Evolutionary conservation across 1,140 invertebrate genomes (phyloP), one percentile per base, ranked within the genome.

Genomic region (Drosophila orena): DNA sequence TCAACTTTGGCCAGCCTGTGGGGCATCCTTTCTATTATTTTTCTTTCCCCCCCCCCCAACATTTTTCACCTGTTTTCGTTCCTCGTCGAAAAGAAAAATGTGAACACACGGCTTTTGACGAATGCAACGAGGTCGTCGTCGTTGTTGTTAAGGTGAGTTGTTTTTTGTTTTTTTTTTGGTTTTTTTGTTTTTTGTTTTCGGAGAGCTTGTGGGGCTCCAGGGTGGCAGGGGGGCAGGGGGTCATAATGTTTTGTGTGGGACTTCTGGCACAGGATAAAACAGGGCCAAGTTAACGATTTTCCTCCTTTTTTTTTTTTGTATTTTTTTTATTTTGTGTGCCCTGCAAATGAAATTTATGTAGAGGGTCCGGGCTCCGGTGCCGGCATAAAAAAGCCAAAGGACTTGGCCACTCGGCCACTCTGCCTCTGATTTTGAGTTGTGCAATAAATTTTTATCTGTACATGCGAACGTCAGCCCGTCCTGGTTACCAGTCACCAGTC

Each of bases 391-490:
- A 52, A 47, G 52, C 58, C 35, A 66, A 74, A 75, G 72, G 58
- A 75, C 38, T 54, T 47, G 15, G 24, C 14, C 15, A 4, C 10
- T 47, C 46, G 40, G 64, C 44, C 44, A 47, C 68, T 44, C 56
- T 58, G 56, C 54, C 77, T 61, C 79, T 89, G 83, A 89, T 88
- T 88, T 88, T 88, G 83, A 88, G 84, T 83, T 88, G 84, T 88
- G 83, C 83, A 88, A 88, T 88, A 88, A 88, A 88, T 89, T 88
- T 89, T 89, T 88, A 88, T 88, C 84, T 88, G 66, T 89, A 89
- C 83, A 88, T 77, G 84, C 83, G 79, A 78, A 58, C 70, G 61
- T 53, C 71, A 58, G 53, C n/a, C 8, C 12, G n/a, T 49, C 1
- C 47, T 34, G 24, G 24, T 15, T 15, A 30, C 44, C 22, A 27